Evolutionary conservation across 2,888 invertebrate genomes (phyloP), one percentile per base, ranked within the genome.

Genomic region (Chymomyza amoena): DNA sequence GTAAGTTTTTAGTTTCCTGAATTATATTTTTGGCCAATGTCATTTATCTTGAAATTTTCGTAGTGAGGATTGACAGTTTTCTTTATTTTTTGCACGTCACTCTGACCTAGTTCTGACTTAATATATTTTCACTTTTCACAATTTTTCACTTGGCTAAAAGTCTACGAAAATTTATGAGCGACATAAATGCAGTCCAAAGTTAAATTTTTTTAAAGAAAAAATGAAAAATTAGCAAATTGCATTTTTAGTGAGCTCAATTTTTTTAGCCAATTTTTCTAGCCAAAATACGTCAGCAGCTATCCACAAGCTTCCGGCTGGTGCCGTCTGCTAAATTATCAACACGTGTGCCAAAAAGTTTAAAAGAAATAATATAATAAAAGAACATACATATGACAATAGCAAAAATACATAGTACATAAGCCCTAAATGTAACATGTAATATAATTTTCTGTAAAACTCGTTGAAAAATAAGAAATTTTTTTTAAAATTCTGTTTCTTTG

Each of bases 81-180:
- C 39, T 45, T 10, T 45, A 13, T 45, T 45, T 1, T 45, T 57
- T 57, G 20, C 54, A 18, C 74, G 72, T 63, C 36, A 76, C 64
- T 77, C 79, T 88, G 88, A 84, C 88, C 88, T 74, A 88, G 73
- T 87, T 84, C 56, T 54, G 18, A 7, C 13, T 20, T 62, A 72
- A 75, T 84, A 73, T 72, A 73, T 66, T 70, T 72, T 65, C 20
- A 50, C 39, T 66, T 69, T 69, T 81, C 64, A 20, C 62, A 71
- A 71, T 61, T 66, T 72, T 64, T 70, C 57, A 57, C 57, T 28
- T 13, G 9, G 18, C 18, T 1, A 57, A 57, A 25, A 45, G 32
- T 32, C 54, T 70, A 9, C 2, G 59, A 77, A 66, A 78, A 83
- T 83, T 86, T 81, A 88, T 84, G 87, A 61, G 72, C 70, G 63